Evolutionary conservation across 2,888 invertebrate species (phyloP).

Genomic region (Agrilus biguttatus): DNA sequence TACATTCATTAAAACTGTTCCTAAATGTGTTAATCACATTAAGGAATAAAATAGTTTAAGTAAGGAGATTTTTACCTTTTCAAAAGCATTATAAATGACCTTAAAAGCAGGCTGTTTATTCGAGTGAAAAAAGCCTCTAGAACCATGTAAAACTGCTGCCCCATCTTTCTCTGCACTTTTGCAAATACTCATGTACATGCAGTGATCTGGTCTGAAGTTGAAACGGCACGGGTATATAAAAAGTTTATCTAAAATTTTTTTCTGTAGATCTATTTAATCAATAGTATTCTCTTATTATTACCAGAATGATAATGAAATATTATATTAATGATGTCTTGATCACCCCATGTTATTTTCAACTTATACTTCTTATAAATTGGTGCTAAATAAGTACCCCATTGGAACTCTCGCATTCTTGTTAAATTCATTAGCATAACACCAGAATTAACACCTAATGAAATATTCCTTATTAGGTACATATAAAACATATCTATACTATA

Average conservation of each 20-base stretch:
- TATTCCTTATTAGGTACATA: not conserved
- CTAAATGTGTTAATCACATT: too few species aligned
- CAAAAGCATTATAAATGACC: conserved; percentile 49
- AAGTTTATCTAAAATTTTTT: conserved; percentile 47
- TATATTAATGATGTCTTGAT: conserved; percentile 90
- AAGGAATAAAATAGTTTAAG: too few species aligned
- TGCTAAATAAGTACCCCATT: conserved; percentile 73
- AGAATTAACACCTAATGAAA: conserved; percentile 69
- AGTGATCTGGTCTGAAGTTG: conserved; percentile 91
- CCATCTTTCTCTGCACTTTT: conserved; percentile 56
- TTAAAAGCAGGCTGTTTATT: conserved; percentile 77
- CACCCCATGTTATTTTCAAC: conserved; percentile 87
- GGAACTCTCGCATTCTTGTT: conserved; percentile 73
- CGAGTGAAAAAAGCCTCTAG: conserved; percentile 71
- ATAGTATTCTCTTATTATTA: conserved; percentile 17
- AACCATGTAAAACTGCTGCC: conserved; percentile 77
- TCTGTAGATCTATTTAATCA: not conserved
- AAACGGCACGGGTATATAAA: conserved; percentile 70
- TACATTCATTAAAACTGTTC: too few species aligned
- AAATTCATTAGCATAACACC: conserved; percentile 97
- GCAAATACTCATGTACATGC: conserved; percentile 88
- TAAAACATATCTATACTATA: not conserved
- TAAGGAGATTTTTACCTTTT: conserved; percentile 30
- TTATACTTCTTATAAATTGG: conserved; percentile 77
- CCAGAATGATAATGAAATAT: conserved; percentile 74